A percentile compares a stretch with the other conserved stretches of the same genome.
Conservation (phyloP, 2,113 vertebrate genomes). For the Pleuronectes platessa region DNA sequence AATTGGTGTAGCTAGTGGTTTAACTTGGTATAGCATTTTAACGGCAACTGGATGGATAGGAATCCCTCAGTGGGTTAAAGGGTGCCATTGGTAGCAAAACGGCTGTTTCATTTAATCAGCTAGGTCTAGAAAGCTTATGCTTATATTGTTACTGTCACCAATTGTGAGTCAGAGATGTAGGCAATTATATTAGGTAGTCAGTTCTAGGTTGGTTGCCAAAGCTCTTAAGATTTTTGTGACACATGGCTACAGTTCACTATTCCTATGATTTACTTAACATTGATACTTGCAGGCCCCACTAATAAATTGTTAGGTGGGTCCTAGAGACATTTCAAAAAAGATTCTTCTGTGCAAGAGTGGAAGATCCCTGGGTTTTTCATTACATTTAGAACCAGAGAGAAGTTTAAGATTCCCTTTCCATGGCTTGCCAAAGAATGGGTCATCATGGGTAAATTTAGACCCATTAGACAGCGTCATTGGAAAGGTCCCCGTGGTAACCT, state of each 20-base stretch:
- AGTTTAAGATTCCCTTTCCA: neutral
- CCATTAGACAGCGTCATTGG: too few species aligned
- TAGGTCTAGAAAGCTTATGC: too few species aligned
- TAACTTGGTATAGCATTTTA: neutral
- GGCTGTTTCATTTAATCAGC: too few species aligned
- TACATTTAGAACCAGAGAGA: neutral
- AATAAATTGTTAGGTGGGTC: too few species aligned
- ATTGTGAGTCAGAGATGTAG: neutral
- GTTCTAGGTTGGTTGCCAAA: neutral
- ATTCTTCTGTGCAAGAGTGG: neutral
- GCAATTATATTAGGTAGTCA: neutral
- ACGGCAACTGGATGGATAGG: neutral
- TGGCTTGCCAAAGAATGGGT: neutral
- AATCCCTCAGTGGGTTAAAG: neutral
- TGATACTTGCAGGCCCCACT: too few species aligned
- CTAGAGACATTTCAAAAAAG: neutral
- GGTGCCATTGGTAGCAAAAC: too few species aligned
- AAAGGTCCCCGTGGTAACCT: too few species aligned
- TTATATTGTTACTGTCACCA: neutral
- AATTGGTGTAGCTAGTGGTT: neutral
- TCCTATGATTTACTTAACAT: neutral
- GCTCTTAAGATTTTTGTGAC: slow-evolving; percentile 1
- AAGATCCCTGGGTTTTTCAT: neutral
- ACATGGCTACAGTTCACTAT: neutral
- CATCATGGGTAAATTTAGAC: too few species aligned